phyloP scores from a whole-genome alignment of 2,113 vertebrate genomes.

The Gadus macrocephalus region DNA sequence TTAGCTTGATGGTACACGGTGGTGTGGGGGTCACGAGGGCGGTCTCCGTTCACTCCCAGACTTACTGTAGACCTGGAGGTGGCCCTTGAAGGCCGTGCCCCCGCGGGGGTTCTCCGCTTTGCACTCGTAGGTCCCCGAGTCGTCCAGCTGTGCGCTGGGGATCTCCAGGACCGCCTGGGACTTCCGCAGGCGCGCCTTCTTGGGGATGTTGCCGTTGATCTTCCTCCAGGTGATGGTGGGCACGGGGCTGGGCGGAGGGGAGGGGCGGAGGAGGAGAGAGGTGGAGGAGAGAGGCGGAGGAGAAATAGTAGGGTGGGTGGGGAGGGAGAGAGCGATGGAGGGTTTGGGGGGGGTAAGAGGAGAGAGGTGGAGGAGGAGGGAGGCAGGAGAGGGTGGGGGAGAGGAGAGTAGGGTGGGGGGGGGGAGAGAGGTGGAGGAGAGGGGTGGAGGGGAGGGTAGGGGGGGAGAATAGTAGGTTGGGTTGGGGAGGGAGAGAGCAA shows the following conservation, averaged over 20 bases:
- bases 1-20: too few species aligned
- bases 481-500: too few species aligned
- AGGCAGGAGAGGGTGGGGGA: too few species aligned
- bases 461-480: too few species aligned
- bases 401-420: too few species aligned
- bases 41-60: not conserved
- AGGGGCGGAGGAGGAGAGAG: constrained; percentile 29
- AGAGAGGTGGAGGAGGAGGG: too few species aligned
- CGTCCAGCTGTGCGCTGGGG: constrained; percentile 90
- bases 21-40: not conserved
- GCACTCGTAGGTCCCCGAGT: constrained; percentile 90
- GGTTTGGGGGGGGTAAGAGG: too few species aligned
- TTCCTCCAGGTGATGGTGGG: constrained; percentile 97
- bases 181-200: constrained; percentile 90
- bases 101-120: constrained; percentile 91
- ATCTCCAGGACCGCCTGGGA: constrained; percentile 96
- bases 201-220: constrained; percentile 91
- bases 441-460: too few species aligned
- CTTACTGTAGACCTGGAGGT: constrained; percentile 74
- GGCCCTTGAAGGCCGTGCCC: constrained; percentile 89
- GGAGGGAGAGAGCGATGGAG: too few species aligned
- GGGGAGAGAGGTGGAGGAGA: too few species aligned
- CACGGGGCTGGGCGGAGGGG: constrained; percentile 79
- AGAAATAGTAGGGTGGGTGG: not conserved
- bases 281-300: not conserved